Base-by-base conservation (phyloP, 2,797 vertebrate species). In the Philypnodon macrostomus region DNA sequence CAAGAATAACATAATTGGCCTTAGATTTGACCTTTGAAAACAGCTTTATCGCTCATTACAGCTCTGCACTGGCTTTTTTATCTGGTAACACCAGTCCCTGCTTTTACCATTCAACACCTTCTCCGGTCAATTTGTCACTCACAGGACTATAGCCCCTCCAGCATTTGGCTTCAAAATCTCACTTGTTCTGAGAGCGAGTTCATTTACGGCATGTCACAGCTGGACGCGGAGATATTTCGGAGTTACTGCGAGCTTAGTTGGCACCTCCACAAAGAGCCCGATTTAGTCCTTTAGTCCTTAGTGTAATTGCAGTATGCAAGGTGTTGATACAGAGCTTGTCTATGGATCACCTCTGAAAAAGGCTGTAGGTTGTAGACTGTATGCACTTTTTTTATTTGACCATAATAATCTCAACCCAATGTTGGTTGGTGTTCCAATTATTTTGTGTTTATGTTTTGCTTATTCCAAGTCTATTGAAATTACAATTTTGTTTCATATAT, bases 41-140 rank as follows among this genome's bases (percentile, higher is more conserved):
- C 3, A 29, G 4, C 11, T 11, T 34, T 33, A 42, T 59, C 13
- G 1, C 12, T 39, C 19, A 39, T 24, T 39, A 23, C 7, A 36
- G 27, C 37, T 19, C 14, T 12, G 21, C 13, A 13, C 16, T 1
- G 23, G 1, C 10, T 17, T n/a, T n/a, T n/a, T 40, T 46, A 40
- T 32, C 24, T 26, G 8, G n/a, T n/a, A 40, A 2, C 12, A 4
- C 13, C 1, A 26, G n/a, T 37, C 13, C 10, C 9, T 1, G 8
- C 26, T 23, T 68, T 26, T 17, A 37, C 29, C 27, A 39, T 54
- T 54, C 14, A 52, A 21, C 38, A 46, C 11, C 38, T 27, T 55
- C 23, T 2, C 13, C 27, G 7, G n/a, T 11, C 23, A 46, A 37
- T 47, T 27, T 37, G 45, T 54, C 37, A 38, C 9, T 36, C 38